Evolutionary conservation across 2,888 invertebrate genomes (phyloP), one percentile per base, ranked within the genome.

Genomic region (Formica aserva): DNA sequence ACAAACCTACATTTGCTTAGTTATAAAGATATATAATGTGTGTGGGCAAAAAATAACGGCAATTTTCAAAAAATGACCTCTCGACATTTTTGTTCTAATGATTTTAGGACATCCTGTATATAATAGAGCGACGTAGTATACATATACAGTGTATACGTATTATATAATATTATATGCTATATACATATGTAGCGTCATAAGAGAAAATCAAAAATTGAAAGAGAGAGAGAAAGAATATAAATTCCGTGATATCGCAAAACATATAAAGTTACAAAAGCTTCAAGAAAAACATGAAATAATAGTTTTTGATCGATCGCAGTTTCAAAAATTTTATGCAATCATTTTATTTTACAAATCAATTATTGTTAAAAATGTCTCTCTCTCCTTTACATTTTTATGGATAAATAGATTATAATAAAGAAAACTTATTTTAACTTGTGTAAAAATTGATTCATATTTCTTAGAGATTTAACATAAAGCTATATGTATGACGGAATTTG

Each of bases 361-460:
- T 72, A 26, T 35, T 45, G 45, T 72, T 38, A 38, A 38, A 72
- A 57, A 72, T 38, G 35, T 26, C 18, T 32, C 6, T 6, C 32
- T 32, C 32, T 32, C 0, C 18, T 72, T 38, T 22, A 38, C 26
- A 72, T 38, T 55, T 38, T 55, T 72, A 38, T 57, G 26, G 26
- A 72, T 18, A 15, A 18, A 22, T 72, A 29, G 32, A 32, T 5
- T 57, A 72, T 11, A 38, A 72, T 26, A 38, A 22, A 8, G 15
- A 72, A 71, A 71, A 22, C 26, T 72, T 72, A 57, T 38, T 57
- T 57, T 26, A 57, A 57, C 13, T 57, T 72, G 18, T 22, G 29
- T 29, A 29, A 69, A 67, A 45, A 15, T 45, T 15, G 45, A 66
- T 22, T 41, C 6, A 45, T 29, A 35, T 52, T 71, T 52, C 45